Evolutionary conservation across 2,888 invertebrate genomes (phyloP), one percentile per base, ranked within the genome.

Genomic region (Ephialtes manifestator): DNA sequence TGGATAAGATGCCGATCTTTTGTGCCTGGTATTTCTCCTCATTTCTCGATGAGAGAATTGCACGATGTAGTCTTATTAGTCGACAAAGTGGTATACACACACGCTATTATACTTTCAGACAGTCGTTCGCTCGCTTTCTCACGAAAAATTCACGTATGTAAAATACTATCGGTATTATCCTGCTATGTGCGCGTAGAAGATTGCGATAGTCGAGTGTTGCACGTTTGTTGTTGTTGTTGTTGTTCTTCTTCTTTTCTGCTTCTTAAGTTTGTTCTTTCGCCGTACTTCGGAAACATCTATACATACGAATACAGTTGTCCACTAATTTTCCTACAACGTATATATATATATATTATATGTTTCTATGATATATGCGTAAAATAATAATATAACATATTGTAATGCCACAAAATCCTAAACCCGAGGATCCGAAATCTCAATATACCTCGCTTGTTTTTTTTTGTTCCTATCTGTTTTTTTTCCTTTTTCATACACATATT

Each of bases 151-250:
- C 55, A 60, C 48, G 48, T 48, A 31, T 63, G 60, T 35, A 63
- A 75, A 63, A 75, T 65, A 48, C 51, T 63, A 75, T 65, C 75
- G 18, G 35, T 65, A 51, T 53, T 75, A 75, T 75, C 75, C 75
- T 75, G 75, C 63, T 51, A 51, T 65, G 48, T 39, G 63, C 75
- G 60, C 63, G 28, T 48, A 46, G 48, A 48, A 60, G 2, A 60
- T 60, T 31, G 60, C 39, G 31, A 74, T 74, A 28, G 43, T 43
- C 60, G 43, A 24, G 39, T 53, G 13, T 71, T 0, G 24, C 46
- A 20, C 24, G 24, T 43, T 24, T 24, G 13, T 20, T 39, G 39
- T 39, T 24, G 13, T 20, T 39, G 39, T 39, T 39, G 39, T 39
- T 39, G 8, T 39, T 39, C 39, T 8, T 75, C 46, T 31, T 75